Base-by-base conservation (phyloP, 1,140 invertebrate genomes). In the Arctopsyche grandis region DNA sequence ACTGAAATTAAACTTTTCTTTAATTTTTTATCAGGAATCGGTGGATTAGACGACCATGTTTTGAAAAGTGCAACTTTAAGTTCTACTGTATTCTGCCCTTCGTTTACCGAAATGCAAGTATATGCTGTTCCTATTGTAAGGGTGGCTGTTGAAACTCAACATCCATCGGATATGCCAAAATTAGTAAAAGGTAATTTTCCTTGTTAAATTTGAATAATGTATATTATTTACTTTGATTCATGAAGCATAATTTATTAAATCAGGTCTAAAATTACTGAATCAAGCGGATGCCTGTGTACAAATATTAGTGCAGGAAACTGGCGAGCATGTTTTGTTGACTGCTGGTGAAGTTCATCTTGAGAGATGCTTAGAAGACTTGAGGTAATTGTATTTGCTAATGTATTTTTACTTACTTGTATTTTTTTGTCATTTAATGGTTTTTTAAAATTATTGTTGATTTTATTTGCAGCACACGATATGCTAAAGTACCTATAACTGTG, bases 321-420 rank as follows among this genome's bases (percentile, higher is more conserved):
- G 99, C 0, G 98, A 99, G 86, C 94, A 98, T 85, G 95, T 99
- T 0, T 89, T 99, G n/a, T 92, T 96, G 3, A 99, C 98, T 0
- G 95, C 98, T 9, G 99, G 99, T 0, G 98, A 99, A 89, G 96
- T 99, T 7, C 99, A 99, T 89, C 89, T 99, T 44, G 95, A 99
- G 85, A 93, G 97, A 83, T 99, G 99, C 89, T 89, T 99, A 9
- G 91, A 91, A 83, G 88, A 89, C 83, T 85, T 89, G 44, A 88
- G 86, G 88, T 88, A 84, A 21, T 29, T 75, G 48, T 5, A 77
- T 71, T 66, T 52, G 10, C 19, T 3, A 10, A 56, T n/a, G 10
- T 3, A n/a, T 1, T 5, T 7, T 7, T 66, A 22, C 19, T 16
- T 60, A 60, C 7, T 60, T 60, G 56, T 16, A 66, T 66, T 66